Evolutionary conservation across 2,113 vertebrate species (phyloP), one percentile per base, ranked within the genome.

Genomic region (Hippocampus zosterae): DNA sequence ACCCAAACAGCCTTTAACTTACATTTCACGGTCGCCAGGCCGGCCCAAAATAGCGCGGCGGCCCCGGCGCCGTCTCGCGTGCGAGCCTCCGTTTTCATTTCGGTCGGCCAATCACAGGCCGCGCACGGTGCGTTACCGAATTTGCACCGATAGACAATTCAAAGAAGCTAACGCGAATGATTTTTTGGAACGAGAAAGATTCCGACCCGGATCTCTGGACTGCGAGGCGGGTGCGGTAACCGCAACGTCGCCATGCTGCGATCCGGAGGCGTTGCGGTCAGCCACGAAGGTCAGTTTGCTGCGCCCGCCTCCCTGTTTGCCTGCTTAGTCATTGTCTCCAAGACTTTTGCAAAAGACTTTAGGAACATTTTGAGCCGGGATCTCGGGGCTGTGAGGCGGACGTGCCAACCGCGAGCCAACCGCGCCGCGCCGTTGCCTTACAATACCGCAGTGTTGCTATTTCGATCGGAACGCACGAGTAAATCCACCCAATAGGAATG

Each of bases 401-500:
- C 9, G 7, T 11, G 52, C 52, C 1, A 23, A 55, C 8, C 52
- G 10, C 52, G 4, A 55, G 8, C 1, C 21, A 9, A 55, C 52
- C 52, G 19, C 4, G 52, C 48, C 5, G 15, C 16, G 3, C 46
- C 15, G 4, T 19, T 55, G 21, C 3, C 52, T 53, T 1, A 53
- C 7, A 23, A 53, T 8, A n/a, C 8, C 52, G 9, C 13, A 18
- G 56, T 8, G 55, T 56, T 25, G n/a, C 10, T 25, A 25, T 56
- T 56, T 1, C 8, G 15, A 56, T 23, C 52, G 21, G 70, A 53
- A 70, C 72, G 23, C 68, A 81, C 9, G 16, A 66, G 52, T 73
- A 81, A 75, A 56, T 64, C 59, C 37, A 56, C 72, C 40, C 16
- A 61, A 75, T 72, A 67, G 82, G 70, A 66, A 83, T 72, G 25